phyloP scores from a whole-genome alignment of 2,797 vertebrate genomes.

The Sciaenops ocellatus region DNA sequence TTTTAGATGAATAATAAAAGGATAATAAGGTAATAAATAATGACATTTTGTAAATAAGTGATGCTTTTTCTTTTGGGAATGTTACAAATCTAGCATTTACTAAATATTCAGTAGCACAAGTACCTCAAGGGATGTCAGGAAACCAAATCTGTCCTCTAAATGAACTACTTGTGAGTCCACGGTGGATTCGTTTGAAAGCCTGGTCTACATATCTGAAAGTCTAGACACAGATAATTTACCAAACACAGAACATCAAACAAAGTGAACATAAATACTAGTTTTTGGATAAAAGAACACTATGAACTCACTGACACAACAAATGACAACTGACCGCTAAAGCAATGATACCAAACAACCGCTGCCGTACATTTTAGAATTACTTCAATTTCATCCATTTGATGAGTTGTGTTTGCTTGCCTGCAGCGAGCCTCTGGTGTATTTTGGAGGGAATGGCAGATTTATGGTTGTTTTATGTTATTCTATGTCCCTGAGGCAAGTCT shows the following conservation, averaged over 20 bases:
- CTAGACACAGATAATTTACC: slow-evolving; percentile 19
- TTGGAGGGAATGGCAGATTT: slow-evolving; percentile 50
- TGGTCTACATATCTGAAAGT: neutral
- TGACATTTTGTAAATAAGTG: no score
- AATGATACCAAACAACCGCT: slow-evolving; percentile 22
- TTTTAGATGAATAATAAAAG: neutral
- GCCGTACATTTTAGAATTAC: slow-evolving; percentile 42
- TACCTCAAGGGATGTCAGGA: neutral
- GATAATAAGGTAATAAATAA: neutral
- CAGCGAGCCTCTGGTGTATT: slow-evolving; percentile 60
- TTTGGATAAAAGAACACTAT: slow-evolving; percentile 20
- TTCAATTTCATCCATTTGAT: slow-evolving; percentile 59
- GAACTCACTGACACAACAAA: slow-evolving; percentile 30
- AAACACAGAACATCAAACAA: slow-evolving; percentile 7
- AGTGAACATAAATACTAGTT: slow-evolving; percentile 25
- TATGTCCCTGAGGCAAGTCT: slow-evolving; percentile 66
- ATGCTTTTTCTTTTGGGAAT: neutral
- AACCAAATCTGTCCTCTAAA: slow-evolving; percentile 18
- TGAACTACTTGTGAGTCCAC: slow-evolving; percentile 3
- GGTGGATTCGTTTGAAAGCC: slow-evolving; percentile 9
- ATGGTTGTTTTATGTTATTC: slow-evolving; percentile 64
- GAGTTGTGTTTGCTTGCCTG: slow-evolving; percentile 58
- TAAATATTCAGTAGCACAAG: neutral
- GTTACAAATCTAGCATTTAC: neutral
- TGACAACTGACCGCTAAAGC: slow-evolving; percentile 26